Evolutionary conservation across 2,797 vertebrate species (phyloP), one percentile per base, ranked within the genome.

Genomic region (Petrocephalus sullivani): DNA sequence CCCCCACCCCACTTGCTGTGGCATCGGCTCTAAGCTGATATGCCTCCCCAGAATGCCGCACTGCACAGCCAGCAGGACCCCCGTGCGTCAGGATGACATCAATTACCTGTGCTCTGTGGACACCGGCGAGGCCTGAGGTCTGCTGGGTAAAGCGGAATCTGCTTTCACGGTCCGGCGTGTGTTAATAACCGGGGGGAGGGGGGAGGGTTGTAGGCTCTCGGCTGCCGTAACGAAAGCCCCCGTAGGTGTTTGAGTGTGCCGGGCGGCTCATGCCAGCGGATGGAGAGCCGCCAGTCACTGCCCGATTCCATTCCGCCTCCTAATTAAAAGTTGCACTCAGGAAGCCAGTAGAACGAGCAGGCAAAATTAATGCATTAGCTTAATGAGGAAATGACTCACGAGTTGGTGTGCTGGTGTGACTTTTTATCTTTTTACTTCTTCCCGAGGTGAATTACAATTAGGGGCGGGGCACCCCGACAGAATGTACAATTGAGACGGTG

Each of bases 11-110:
- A 87, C 88, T 87, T 87, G 49, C 88, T 87, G 53, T 61, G 19
- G 89, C 87, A 83, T 91, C 90, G 6, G 58, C 51, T 67, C 16
- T 28, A 90, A 23, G 89, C 83, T 89, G 92, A 91, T 87, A 88
- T 86, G 23, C 67, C 33, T 89, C 89, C 86, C 89, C 90, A 91
- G 89, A 90, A 92, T 90, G 85, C 91, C 82, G 61, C 88, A 90
- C 89, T 86, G 91, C 90, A 49, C 88, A 88, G 89, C 88, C 87
- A 51, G 90, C 21, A 37, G 41, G 90, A 89, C 90, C 88, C 51
- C 60, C 90, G 91, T 91, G 91, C 91, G 94, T 95, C 93, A 91
- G 90, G 85, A 21, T 64, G 91, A 91, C 92, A 94, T 95, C 94
- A 94, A 94, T 95, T 94, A 94, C 58, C n/a, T 60, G 58, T 84